Percentiles rank a stretch among this genome's conserved stretches.
Conservation (phyloP, 2,888 invertebrate genomes). For the Tenthredo scrophulariae region DNA sequence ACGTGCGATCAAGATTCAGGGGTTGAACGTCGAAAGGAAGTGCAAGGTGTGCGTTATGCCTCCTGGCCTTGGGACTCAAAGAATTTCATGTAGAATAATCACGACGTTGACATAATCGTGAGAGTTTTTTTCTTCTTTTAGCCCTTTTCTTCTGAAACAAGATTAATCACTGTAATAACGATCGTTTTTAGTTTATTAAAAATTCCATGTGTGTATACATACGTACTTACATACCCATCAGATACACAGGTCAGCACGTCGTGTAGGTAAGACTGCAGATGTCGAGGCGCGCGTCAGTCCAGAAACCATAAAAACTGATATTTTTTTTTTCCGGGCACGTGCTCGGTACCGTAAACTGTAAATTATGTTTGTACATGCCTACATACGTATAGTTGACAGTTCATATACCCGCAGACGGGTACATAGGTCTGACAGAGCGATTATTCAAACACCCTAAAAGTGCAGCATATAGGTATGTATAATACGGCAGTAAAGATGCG, state of each 20-base stretch:
- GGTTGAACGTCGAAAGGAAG: conserved; percentile 56
- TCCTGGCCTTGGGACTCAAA: neutral
- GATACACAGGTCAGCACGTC: neutral
- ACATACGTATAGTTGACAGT: neutral
- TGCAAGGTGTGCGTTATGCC: conserved; percentile 61
- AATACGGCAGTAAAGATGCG: neutral
- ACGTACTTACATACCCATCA: neutral
- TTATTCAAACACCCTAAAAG: conserved; percentile 16
- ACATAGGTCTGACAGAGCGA: conserved; percentile 16
- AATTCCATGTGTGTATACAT: neutral
- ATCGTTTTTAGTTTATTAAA: neutral
- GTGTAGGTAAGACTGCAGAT: conserved; percentile 55
- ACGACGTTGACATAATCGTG: too few species aligned
- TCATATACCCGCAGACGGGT: neutral
- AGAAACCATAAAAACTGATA: conserved; percentile 54
- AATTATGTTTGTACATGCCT: neutral
- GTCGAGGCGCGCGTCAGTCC: conserved; percentile 52
- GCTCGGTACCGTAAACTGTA: conserved; percentile 27
- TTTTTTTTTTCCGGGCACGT: conserved; percentile 27
- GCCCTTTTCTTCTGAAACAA: too few species aligned
- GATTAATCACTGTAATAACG: too few species aligned
- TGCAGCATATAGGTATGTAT: neutral
- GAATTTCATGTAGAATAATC: neutral
- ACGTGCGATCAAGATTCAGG: conserved; percentile 53
- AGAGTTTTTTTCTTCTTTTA: neutral